Evolutionary conservation across 2,888 invertebrate species (phyloP).

Genomic region (Leptinotarsa tumamoca): DNA sequence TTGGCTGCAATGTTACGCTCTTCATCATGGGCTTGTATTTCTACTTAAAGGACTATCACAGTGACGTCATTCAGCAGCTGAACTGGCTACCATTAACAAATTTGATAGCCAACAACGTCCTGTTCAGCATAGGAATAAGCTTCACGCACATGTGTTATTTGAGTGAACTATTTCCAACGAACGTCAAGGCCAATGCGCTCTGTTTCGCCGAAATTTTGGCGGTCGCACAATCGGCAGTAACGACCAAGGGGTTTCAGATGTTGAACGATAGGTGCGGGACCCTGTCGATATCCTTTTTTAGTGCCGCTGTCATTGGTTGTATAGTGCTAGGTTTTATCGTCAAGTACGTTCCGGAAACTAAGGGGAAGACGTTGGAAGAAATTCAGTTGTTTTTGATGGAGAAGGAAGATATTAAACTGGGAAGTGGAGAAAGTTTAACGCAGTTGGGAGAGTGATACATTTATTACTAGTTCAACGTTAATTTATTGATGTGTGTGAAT

Average conservation of each 20-base stretch:
- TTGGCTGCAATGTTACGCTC: constrained; percentile 65
- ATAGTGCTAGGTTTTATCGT: constrained; percentile 73
- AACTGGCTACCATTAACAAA: constrained; percentile 64
- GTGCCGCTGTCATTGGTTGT: constrained; percentile 72
- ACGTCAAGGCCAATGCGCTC: constrained; percentile 71
- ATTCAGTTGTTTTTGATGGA: constrained; percentile 74
- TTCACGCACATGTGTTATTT: constrained; percentile 46
- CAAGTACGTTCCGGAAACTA: constrained; percentile 76
- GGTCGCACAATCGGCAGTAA: constrained; percentile 66
- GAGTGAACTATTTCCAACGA: constrained; percentile 70
- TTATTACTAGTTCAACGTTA: not conserved
- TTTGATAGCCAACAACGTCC: constrained; percentile 67
- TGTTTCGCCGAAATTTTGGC: constrained; percentile 70
- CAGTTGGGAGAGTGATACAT: not conserved
- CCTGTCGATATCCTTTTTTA: constrained; percentile 75
- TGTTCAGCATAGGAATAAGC: constrained; percentile 66
- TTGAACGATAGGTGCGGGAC: constrained; percentile 70
- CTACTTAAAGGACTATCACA: constrained; percentile 62
- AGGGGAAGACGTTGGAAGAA: constrained; percentile 77
- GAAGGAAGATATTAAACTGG: not conserved
- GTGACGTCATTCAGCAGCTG: constrained; percentile 34
- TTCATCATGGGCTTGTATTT: constrained; percentile 67
- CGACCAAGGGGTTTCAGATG: constrained; percentile 67
- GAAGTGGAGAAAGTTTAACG: not conserved
- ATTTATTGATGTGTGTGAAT: no score